Evolutionary conservation across 2,888 invertebrate species (phyloP), one percentile per base, ranked within the genome.

Genomic region (Cheilosia pagana): DNA sequence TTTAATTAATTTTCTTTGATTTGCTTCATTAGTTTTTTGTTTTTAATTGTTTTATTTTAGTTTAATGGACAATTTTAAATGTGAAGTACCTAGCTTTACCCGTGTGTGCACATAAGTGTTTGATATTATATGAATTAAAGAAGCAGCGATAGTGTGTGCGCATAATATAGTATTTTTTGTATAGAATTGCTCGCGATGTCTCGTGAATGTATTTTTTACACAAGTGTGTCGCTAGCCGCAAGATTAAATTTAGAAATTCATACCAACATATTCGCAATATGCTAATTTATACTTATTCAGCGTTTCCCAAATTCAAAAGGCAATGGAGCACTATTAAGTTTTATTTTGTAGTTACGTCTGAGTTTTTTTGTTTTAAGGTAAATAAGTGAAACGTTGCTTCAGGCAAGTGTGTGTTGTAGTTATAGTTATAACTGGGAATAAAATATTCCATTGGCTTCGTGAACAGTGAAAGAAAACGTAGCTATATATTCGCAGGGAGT

Each of bases 11-110:
- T 77, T 50, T 28, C 52, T 72, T 71, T 82, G 5, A 77, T 77
- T 82, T 77, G 82, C 71, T 50, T 77, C 71, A 82, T 82, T 35
- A 39, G 28, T 71, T 75, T 45, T 14, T 39, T 23, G 0, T 59
- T 43, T 23, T 25, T 65, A 23, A 8, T 67, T 59, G 41, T 53
- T 21, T 14, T 41, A 41, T 63, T 53, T 65, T 21, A 16, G n/a
- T 67, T 59, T 45, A 70, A 67, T 63, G 12, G 28, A 57, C 41
- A 28, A 35, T 55, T 21, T 12, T 50, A 50, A 77, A 53, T 76
- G 39, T 76, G 39, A 70, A 70, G 39, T 57, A 65, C 57, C 57
- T 21, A 35, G 62, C 60, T 63, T 68, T 39, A 50, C 50, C 65
- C 75, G 65, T 59, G 39, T 81, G 62, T 50, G 60, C 74, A 74